phyloP scores from a whole-genome alignment of 2,888 invertebrate species.

The Pachydiplax longipennis region DNA sequence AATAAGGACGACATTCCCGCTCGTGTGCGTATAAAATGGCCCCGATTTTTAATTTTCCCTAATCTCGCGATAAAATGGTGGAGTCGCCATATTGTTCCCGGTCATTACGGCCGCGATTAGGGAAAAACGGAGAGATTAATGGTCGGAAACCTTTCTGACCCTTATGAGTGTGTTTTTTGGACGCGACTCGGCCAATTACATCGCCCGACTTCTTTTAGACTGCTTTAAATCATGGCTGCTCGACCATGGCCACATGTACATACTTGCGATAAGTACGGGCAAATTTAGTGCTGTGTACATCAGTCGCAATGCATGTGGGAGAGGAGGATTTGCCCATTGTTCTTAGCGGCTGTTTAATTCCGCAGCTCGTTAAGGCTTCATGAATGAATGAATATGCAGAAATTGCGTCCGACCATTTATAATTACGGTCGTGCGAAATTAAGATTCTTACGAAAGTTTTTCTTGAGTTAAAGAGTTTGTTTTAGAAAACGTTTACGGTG shows the following conservation, averaged over 20 bases:
- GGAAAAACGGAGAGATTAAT: background rate
- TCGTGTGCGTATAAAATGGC: slow-evolving; percentile 10
- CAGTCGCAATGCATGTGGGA: background rate
- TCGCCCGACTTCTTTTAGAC: background rate
- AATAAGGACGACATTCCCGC: slow-evolving; percentile 16
- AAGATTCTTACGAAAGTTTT: background rate
- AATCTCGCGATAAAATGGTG: background rate
- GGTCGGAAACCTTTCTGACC: background rate
- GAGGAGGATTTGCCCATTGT: background rate
- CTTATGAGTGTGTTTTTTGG: background rate
- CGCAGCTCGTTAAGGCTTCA: background rate
- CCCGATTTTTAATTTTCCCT: slow-evolving; percentile 3
- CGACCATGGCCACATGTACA: background rate
- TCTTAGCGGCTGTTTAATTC: background rate
- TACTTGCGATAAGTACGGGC: background rate
- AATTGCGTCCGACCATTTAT: background rate
- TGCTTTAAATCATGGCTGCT: background rate
- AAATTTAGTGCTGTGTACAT: background rate
- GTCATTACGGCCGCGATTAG: background rate
- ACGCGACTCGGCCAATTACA: background rate
- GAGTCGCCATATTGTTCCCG: background rate
- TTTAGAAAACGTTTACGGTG: too few relatives aligned
- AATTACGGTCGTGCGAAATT: background rate
- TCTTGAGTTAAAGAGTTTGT: background rate
- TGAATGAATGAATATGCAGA: background rate